Conservation (phyloP, 2,888 invertebrate species). For the Nomada ferruginata region DNA sequence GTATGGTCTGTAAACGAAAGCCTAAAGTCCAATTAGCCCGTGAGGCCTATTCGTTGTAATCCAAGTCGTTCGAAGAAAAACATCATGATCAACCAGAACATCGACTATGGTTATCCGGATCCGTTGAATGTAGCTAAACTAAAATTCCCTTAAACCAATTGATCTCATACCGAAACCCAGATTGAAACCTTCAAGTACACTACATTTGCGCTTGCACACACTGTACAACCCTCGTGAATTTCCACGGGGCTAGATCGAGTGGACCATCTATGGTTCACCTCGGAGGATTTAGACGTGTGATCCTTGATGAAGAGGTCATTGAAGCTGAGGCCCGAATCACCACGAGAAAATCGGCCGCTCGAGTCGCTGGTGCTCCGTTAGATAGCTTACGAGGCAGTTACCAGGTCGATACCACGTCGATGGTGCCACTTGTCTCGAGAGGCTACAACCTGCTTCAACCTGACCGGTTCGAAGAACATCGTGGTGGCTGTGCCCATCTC, state of each 20-base stretch:
- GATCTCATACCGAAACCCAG: background rate
- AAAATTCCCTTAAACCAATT: background rate
- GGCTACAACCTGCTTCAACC: slow-evolving; percentile 60
- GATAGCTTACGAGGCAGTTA: slow-evolving; percentile 80
- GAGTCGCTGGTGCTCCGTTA: slow-evolving; percentile 74
- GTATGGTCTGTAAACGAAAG: slow-evolving; percentile 15
- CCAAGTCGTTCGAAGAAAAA: background rate
- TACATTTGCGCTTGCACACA: slow-evolving; percentile 29
- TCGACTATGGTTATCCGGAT: background rate
- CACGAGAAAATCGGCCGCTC: slow-evolving; percentile 63
- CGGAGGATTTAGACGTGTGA: slow-evolving; percentile 76
- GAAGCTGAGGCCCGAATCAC: slow-evolving; percentile 65
- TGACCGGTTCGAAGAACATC: slow-evolving; percentile 56
- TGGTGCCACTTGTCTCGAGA: slow-evolving; percentile 78
- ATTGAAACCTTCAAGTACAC: background rate
- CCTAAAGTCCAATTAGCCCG: slow-evolving; percentile 42
- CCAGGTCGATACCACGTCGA: slow-evolving; percentile 79
- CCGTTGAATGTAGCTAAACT: background rate
- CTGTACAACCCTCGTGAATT: slow-evolving; percentile 64
- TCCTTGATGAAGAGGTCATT: slow-evolving; percentile 80
- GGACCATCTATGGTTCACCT: slow-evolving; percentile 59
- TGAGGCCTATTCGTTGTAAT: slow-evolving; percentile 24
- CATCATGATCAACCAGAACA: background rate
- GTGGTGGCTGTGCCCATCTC: slow-evolving; percentile 47
- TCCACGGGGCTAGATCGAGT: slow-evolving; percentile 62